These are phyloP conservation scores for Ranitomeya imitator DNA, from an alignment of 2,113 vertebrate species.

Conservation along the genomic window DNA sequence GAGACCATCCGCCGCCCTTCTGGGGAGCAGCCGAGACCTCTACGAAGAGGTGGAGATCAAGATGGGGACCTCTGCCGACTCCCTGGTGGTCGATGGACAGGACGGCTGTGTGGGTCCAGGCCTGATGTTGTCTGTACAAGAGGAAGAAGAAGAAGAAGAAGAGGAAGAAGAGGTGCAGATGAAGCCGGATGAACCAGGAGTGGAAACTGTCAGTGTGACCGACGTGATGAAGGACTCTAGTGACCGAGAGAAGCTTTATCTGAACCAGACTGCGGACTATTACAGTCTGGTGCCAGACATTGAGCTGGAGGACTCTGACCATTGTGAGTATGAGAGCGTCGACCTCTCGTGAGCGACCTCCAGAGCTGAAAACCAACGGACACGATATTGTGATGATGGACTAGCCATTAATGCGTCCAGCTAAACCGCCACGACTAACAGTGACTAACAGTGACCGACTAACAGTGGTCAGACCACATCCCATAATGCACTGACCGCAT, in stretches of 20 bases:
- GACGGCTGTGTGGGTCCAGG: background rate
- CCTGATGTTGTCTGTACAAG: conserved; percentile 50
- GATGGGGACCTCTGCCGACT: conserved; percentile 70
- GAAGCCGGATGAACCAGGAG: conserved; percentile 68
- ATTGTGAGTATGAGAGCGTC: conserved; percentile 81
- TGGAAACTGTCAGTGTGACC: conserved; percentile 78
- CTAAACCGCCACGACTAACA: too few relatives aligned
- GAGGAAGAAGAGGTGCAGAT: conserved; percentile 53
- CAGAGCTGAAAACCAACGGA: background rate
- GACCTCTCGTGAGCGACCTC: conserved; percentile 68
- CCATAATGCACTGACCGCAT: background rate
- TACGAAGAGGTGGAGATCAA: conserved; percentile 85
- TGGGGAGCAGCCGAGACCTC: conserved; percentile 78
- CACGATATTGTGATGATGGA: background rate
- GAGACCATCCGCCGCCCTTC: conserved; percentile 67
- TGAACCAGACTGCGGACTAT: conserved; percentile 84
- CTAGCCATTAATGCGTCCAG: too few relatives aligned
- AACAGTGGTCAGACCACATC: background rate
- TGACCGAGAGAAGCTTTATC: conserved; percentile 83
- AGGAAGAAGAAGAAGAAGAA: conserved; percentile 58
- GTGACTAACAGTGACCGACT: too few relatives aligned
- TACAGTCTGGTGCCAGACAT: conserved; percentile 87
- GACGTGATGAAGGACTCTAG: conserved; percentile 87
- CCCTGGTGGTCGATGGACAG: conserved; percentile 59
- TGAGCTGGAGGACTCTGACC: conserved; percentile 84